Percentiles rank a stretch among this genome's conserved stretches.
Evolutionary conservation across 2,113 vertebrate species (phyloP).

Genomic region (Alethe castanea): DNA sequence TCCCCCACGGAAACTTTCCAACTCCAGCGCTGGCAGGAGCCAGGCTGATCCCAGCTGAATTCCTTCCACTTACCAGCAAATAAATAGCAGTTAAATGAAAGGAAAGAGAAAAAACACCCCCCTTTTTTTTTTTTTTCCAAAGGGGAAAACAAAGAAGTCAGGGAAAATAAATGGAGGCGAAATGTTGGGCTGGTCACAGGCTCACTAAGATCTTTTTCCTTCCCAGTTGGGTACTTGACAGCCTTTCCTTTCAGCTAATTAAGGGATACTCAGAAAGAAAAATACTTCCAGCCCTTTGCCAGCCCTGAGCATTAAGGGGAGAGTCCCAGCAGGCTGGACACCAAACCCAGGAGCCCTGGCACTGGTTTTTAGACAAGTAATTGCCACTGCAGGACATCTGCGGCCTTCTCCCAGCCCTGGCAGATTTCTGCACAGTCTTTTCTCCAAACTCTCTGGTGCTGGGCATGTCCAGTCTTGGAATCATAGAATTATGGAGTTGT

Average conservation of each 20-base stretch:
- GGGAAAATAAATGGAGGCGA: background rate
- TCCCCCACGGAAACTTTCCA: slow-evolving; percentile 34
- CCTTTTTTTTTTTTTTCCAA: slow-evolving; percentile 2
- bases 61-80: slow-evolving; percentile 59
- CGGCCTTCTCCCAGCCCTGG: background rate
- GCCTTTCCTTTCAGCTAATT: slow-evolving; percentile 31
- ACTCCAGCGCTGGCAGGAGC: slow-evolving; percentile 37
- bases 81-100: slow-evolving; percentile 48
- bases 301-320: background rate
- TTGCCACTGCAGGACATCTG: background rate
- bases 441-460: background rate
- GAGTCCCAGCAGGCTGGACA: background rate
- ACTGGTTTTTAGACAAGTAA: background rate
- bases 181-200: background rate
- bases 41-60: slow-evolving; percentile 49
- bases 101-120: slow-evolving; percentile 33
- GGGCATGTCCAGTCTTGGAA: background rate
- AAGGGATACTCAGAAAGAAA: slow-evolving; percentile 20
- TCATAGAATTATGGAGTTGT: fast-evolving
- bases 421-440: background rate
- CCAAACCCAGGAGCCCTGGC: background rate
- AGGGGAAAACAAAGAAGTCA: slow-evolving; percentile 33
- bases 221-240: background rate
- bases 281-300: slow-evolving; percentile 17
- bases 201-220: background rate